These are phyloP conservation scores for Hemithea aestivaria DNA, from an alignment of 2,888 invertebrate species.

Conservation along the genomic window DNA sequence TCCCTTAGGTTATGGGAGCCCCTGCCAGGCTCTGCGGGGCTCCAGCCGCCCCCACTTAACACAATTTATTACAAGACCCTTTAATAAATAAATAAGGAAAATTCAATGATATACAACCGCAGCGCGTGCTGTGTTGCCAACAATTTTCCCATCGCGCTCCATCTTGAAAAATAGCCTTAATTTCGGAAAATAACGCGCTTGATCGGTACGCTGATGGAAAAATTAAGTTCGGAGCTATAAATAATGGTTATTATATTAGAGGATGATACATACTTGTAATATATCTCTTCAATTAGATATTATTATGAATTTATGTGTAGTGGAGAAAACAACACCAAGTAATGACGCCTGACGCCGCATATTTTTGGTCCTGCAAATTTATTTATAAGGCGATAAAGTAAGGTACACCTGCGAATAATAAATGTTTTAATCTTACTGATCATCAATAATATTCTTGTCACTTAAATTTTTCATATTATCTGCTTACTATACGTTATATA, in stretches of 20 bases:
- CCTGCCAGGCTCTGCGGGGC: conserved; percentile 68
- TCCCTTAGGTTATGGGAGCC: conserved; percentile 70
- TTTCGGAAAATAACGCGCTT: conserved; percentile 37
- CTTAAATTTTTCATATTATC: too few species aligned
- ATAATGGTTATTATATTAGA: conserved; percentile 11
- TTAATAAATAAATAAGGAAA: conserved; percentile 79
- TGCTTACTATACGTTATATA: too few species aligned
- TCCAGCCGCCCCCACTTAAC: conserved; percentile 76
- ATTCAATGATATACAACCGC: conserved; percentile 72
- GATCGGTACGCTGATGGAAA: conserved; percentile 12
- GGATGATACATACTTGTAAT: too few species aligned
- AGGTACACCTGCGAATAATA: too few species aligned
- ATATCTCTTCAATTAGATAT: too few species aligned
- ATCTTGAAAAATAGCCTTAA: conserved; percentile 51
- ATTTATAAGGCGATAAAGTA: too few species aligned
- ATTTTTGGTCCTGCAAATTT: too few species aligned
- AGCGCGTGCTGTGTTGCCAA: conserved; percentile 45
- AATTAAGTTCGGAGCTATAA: conserved; percentile 17
- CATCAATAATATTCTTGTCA: too few species aligned
- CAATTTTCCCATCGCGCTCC: conserved; percentile 34
- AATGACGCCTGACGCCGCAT: too few species aligned
- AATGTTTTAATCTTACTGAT: too few species aligned
- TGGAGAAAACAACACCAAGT: too few species aligned
- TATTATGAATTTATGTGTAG: too few species aligned
- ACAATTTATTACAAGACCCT: conserved; percentile 75